Base-by-base conservation (phyloP, 2,113 vertebrate genomes). In the Amphilophus citrinellus region DNA sequence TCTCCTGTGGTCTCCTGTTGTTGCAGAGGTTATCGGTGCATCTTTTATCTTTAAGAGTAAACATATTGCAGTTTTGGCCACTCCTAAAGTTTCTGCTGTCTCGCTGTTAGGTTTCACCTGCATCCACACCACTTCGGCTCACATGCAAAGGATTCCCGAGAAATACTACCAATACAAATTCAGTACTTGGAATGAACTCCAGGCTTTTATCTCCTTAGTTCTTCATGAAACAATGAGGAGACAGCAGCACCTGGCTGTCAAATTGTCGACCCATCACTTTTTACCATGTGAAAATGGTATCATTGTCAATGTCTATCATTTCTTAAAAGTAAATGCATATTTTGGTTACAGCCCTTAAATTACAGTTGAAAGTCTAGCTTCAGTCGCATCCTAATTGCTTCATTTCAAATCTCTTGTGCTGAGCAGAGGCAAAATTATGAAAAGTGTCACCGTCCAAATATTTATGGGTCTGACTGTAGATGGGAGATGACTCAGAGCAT, bases 401-500 rank as follows among this genome's bases (percentile, higher is more conserved):
- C 27, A 56, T 73, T 73, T 73, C 47, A 32, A 56, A 73, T 73
- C 47, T 56, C 0, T 56, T 56, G 68, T 35, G 68, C 68, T 35
- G 18, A 73, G 68, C 27, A 73, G 47, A 56, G 47, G 5, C 47
- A 73, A 73, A 73, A 56, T 73, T 73, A n/a, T 27, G 20, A 18
- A 56, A 35, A 73, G 47, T 56, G 47, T 18, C 68, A 56, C 27
- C 2, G 27, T 73, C 68, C 68, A 73, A 35, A 73, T 73, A 73
- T 73, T 73, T 73, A 73, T 73, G 44, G 18, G 24, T 20, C 13
- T n/a, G 32, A 65, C 20, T 22, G 53, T 73, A 75, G 39, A 47
- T 59, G 13, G 47, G 18, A 17, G 60, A 85, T 87, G 87, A 88
- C 7, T 89, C 78, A 86, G 20, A 84, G 39, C 58, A 35, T 9